These are phyloP conservation scores for Plectropomus leopardus DNA, from an alignment of 2,113 vertebrate species.

Conservation along the genomic window DNA sequence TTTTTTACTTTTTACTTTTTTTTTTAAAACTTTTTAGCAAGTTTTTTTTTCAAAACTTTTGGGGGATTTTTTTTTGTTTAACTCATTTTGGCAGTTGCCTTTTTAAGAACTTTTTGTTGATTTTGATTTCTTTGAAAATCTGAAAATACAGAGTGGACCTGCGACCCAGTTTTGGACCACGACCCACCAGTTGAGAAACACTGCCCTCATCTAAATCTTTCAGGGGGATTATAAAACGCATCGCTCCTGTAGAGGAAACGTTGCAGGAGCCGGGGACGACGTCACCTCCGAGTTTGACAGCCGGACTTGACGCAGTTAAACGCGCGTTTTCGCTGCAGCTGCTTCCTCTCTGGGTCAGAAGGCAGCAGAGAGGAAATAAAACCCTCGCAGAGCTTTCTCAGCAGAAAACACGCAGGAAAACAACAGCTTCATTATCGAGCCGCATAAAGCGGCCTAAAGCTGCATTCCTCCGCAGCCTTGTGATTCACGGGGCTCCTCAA, in stretches of 20 bases:
- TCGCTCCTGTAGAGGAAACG: background rate
- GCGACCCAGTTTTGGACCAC: too few species aligned
- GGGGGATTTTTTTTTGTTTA: too few species aligned
- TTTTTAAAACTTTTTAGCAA: too few species aligned
- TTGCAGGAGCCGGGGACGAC: background rate
- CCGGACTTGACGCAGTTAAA: background rate
- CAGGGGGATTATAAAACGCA: background rate
- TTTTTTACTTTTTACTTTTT: too few species aligned
- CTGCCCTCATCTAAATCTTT: too few species aligned
- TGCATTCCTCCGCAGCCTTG: slow-evolving; percentile 74
- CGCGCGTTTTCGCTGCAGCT: background rate
- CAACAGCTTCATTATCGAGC: slow-evolving; percentile 72
- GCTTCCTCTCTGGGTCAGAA: slow-evolving; percentile 56
- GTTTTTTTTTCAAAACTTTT: too few species aligned
- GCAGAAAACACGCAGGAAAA: slow-evolving; percentile 66
- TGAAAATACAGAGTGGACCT: too few species aligned
- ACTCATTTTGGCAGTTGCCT: too few species aligned
- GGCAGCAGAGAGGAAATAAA: slow-evolving; percentile 56
- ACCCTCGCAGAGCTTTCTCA: slow-evolving; percentile 61
- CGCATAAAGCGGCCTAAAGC: slow-evolving; percentile 64
- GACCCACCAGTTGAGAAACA: too few species aligned
- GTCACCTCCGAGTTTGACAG: background rate
- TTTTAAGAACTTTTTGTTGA: too few species aligned
- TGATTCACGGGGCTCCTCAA: slow-evolving; percentile 70
- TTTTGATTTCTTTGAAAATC: too few species aligned